A percentile compares a stretch with the other conserved stretches of the same genome.
phyloP scores from a whole-genome alignment of 2,888 invertebrate genomes.

The Mythimna ferrago region DNA sequence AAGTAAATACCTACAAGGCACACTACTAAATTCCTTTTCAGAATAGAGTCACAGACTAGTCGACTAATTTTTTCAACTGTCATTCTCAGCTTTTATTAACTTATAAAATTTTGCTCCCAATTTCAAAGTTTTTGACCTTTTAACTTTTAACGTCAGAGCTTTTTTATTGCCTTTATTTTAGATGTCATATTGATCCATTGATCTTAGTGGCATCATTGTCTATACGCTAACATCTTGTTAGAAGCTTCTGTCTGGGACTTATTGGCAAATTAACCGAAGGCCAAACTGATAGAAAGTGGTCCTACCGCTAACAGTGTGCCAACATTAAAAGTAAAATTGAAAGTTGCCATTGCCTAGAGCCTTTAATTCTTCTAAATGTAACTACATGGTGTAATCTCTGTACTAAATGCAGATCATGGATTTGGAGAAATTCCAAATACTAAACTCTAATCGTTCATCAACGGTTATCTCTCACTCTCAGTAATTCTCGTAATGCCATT shows the following conservation, averaged over 20 bases:
- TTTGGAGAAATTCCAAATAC: conserved; percentile 9
- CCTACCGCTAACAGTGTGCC: not conserved
- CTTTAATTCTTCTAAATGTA: not conserved
- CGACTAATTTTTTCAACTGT: conserved; percentile 10
- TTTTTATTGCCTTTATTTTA: conserved; percentile 37
- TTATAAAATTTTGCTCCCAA: conserved; percentile 1
- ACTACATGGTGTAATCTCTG: not conserved
- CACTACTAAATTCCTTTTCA: not conserved
- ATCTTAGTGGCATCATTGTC: conserved; percentile 23
- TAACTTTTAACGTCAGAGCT: conserved; percentile 22
- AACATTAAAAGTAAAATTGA: conserved; percentile 6
- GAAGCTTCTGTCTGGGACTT: conserved; percentile 7
- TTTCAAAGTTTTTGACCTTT: conserved; percentile 29
- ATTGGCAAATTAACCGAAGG: conserved; percentile 20
- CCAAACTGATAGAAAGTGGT: conserved; percentile 18
- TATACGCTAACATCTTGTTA: not conserved
- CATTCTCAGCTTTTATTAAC: conserved; percentile 19
- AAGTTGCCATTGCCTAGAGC: conserved; percentile 7
- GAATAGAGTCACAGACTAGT: conserved; percentile 28
- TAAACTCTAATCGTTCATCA: conserved; percentile 6
- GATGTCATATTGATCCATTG: too few species aligned
- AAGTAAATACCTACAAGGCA: too few species aligned
- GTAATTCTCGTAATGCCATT: conserved; percentile 1
- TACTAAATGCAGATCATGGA: conserved; percentile 7
- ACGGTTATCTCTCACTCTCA: not conserved